These are phyloP conservation scores for Trypoxylon attenuatum DNA, from an alignment of 2,888 invertebrate species.

Conservation along the genomic window DNA sequence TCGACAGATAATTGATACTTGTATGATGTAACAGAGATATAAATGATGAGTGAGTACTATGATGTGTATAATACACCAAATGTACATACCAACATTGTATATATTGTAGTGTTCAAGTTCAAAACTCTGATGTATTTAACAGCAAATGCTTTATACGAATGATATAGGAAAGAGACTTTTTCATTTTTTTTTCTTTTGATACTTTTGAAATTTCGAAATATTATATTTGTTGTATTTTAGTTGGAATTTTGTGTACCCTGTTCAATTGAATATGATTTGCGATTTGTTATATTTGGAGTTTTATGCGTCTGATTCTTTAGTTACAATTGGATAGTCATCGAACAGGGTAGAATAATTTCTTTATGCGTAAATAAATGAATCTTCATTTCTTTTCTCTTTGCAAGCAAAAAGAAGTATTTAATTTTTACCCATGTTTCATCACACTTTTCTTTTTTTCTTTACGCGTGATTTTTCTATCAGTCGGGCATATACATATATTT, in stretches of 20 bases:
- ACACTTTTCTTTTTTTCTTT: no score
- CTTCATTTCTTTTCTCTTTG: no score
- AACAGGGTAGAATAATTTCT: no score
- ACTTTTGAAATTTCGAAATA: conserved; percentile 35
- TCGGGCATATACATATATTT: no score
- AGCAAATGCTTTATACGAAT: conserved; percentile 50
- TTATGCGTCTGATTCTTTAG: no score
- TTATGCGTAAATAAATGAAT: no score
- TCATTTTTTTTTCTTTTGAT: no score
- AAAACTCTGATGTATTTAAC: conserved; percentile 55
- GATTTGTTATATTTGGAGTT: no score
- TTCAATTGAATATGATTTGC: conserved; percentile 34
- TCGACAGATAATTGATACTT: neutral
- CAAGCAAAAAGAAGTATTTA: no score
- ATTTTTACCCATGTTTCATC: no score
- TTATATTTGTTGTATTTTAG: conserved; percentile 36
- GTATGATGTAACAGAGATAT: conserved; percentile 37
- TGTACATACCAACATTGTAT: conserved; percentile 66
- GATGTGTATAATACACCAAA: conserved; percentile 57
- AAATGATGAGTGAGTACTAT: conserved; percentile 44
- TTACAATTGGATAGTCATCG: no score
- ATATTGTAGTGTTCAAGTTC: conserved; percentile 57
- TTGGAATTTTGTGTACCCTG: conserved; percentile 31
- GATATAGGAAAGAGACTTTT: conserved; percentile 36
- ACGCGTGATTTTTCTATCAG: no score